Evolutionary conservation across 2,113 vertebrate genomes (phyloP).

Genomic region (Varanus salvator): DNA sequence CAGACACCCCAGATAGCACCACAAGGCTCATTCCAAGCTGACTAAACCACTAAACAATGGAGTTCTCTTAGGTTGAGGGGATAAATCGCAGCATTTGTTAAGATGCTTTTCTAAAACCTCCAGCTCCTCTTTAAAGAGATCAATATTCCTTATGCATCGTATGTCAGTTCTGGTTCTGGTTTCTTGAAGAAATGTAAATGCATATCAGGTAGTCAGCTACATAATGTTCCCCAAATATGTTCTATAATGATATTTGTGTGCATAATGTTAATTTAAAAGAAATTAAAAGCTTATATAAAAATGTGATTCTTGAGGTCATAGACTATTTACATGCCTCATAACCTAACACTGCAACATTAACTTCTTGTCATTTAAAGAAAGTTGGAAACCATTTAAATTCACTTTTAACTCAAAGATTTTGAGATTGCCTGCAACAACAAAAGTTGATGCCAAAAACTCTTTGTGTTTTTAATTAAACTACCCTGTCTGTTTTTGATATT

Average conservation of each 20-base stretch:
- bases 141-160: not conserved
- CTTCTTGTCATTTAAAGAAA: not conserved
- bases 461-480: not conserved
- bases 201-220: not conserved
- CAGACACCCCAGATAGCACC: too few relatives aligned
- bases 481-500: not conserved
- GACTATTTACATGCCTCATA: not conserved
- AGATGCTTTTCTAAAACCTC: not conserved
- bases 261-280: not conserved
- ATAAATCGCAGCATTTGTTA: not conserved
- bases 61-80: not conserved
- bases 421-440: slow-evolving; percentile 10
- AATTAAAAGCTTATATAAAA: not conserved
- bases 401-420: slow-evolving; percentile 18
- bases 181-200: not conserved
- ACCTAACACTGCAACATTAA: not conserved
- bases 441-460: slow-evolving; percentile 9
- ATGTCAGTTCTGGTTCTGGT: not conserved
- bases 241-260: not conserved
- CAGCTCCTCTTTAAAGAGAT: not conserved
- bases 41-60: too few relatives aligned
- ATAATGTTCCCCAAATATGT: not conserved
- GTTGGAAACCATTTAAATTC: slow-evolving; percentile 14
- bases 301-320: not conserved
- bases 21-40: too few relatives aligned